Percentiles rank a stretch among this genome's conserved stretches.
Conservation (phyloP, 2,113 vertebrate species). For the Nothocercus julius region DNA sequence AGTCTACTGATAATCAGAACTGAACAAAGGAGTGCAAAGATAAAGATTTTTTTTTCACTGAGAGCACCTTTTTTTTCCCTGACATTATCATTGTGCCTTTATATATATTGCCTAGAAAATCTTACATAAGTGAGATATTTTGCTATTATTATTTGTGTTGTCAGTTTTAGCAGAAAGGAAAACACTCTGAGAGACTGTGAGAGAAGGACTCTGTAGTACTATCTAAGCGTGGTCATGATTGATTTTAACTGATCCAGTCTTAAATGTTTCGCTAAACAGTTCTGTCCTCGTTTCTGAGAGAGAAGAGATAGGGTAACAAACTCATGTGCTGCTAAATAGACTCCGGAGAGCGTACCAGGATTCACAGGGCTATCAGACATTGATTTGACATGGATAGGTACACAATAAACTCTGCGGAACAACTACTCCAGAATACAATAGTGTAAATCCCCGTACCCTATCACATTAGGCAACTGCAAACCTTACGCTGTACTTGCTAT, state of each 20-base stretch:
- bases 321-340: not conserved
- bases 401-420: not conserved
- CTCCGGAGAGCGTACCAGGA: not conserved
- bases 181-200: not conserved
- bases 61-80: rapidly evolving
- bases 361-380: not conserved
- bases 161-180: not conserved
- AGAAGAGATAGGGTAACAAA: not conserved
- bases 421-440: not conserved
- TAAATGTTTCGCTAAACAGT: conserved; percentile 9
- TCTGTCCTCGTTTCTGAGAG: not conserved
- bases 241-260: not conserved
- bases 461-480: not conserved
- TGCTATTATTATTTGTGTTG: not conserved
- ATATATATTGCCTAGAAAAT: not conserved
- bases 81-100: not conserved
- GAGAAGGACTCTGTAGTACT: not conserved
- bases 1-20: not conserved
- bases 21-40: not conserved
- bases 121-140: not conserved
- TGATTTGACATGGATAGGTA: not conserved
- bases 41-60: not conserved
- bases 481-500: not conserved
- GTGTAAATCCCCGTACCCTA: not conserved
- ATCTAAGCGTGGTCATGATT: not conserved